Conservation (phyloP, 2,888 invertebrate species). For the Campoletis raptor region DNA sequence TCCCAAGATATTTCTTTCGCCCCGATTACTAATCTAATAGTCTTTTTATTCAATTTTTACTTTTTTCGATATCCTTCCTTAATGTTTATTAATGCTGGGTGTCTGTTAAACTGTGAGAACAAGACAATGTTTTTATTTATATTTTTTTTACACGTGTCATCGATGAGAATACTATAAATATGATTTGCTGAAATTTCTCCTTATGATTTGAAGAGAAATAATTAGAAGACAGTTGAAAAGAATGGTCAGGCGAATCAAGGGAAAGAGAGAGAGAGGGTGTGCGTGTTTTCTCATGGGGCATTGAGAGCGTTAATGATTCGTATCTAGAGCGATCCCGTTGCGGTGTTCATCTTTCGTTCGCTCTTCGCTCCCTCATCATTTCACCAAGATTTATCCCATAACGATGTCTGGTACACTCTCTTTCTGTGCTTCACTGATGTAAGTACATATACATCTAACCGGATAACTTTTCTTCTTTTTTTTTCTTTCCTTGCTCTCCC, state of each 20-base stretch:
- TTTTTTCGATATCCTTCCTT: not conserved
- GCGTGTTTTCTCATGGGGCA: slow-evolving; percentile 66
- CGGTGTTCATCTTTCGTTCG: slow-evolving; percentile 67
- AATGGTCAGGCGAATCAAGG: not conserved
- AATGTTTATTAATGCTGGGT: not conserved
- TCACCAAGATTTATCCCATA: slow-evolving; percentile 30
- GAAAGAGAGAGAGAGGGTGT: not conserved
- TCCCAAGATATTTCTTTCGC: slow-evolving; percentile 40
- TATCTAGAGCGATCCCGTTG: slow-evolving; percentile 80
- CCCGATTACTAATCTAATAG: slow-evolving; percentile 12
- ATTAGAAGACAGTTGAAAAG: not conserved
- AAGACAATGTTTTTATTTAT: not conserved
- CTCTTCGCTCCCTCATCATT: slow-evolving; percentile 69
- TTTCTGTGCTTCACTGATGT: slow-evolving; percentile 44
- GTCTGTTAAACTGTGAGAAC: not conserved
- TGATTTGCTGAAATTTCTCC: not conserved
- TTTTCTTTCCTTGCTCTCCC: slow-evolving; percentile 71
- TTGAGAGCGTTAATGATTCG: slow-evolving; percentile 79
- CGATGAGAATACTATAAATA: not conserved
- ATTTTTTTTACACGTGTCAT: not conserved
- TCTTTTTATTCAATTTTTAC: not conserved
- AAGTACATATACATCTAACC: slow-evolving; percentile 27
- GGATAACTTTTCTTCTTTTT: slow-evolving; percentile 55
- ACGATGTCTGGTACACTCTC: slow-evolving; percentile 40
- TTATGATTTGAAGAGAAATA: not conserved